Evolutionary conservation across 2,797 vertebrate species (phyloP).

Genomic region (Intellagama lesueurii): DNA sequence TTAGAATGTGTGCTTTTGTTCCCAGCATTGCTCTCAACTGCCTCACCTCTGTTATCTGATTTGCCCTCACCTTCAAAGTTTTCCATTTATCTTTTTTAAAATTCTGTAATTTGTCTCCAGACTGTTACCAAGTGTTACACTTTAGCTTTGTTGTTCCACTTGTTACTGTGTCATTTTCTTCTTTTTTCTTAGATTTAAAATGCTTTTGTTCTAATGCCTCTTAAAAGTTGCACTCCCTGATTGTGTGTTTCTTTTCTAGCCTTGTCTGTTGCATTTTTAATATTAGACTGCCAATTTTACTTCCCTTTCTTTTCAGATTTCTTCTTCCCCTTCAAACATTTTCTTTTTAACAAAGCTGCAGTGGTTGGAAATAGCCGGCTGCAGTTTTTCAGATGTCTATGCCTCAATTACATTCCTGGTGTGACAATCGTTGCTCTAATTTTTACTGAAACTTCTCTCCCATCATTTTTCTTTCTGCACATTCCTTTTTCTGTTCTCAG

Average conservation of each 20-base stretch:
- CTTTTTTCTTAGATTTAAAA: background rate
- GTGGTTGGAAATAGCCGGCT: background rate
- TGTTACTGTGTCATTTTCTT: background rate
- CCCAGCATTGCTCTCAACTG: background rate
- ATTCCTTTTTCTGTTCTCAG: background rate
- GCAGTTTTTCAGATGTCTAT: background rate
- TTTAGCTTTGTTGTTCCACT: background rate
- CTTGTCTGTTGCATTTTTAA: background rate
- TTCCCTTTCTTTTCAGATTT: background rate
- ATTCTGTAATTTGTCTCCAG: conserved; percentile 4
- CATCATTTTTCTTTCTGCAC: background rate
- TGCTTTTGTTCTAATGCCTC: background rate
- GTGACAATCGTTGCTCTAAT: background rate
- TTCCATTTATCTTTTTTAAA: conserved; percentile 2
- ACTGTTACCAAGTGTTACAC: background rate
- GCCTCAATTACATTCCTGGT: background rate
- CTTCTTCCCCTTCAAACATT: background rate
- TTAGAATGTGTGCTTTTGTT: background rate
- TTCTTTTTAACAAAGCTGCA: background rate
- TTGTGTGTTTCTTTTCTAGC: background rate
- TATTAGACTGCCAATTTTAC: background rate
- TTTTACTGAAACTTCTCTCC: background rate
- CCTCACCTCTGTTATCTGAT: background rate
- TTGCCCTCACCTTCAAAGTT: conserved; percentile 9
- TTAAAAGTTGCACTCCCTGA: background rate